These are phyloP conservation scores for Pherbina coryleti DNA, from an alignment of 2,888 invertebrate genomes.

Conservation along the genomic window DNA sequence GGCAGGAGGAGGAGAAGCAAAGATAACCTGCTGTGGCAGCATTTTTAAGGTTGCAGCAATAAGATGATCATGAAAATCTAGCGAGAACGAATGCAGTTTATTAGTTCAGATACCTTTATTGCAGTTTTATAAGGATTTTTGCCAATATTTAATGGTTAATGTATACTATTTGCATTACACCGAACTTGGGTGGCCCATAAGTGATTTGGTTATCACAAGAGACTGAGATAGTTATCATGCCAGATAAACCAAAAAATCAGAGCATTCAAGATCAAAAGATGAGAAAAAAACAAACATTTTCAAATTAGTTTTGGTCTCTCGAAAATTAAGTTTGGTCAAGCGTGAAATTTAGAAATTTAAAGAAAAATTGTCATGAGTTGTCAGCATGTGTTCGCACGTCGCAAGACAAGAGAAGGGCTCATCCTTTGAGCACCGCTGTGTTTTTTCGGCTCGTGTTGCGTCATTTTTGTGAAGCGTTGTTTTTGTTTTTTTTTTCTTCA, in stretches of 20 bases:
- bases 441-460: slow-evolving; percentile 27
- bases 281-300: background rate
- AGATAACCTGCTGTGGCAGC: slow-evolving; percentile 26
- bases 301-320: background rate
- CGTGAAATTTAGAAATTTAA: background rate
- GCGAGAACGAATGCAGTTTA: too few species aligned
- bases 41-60: background rate
- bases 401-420: background rate
- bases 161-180: background rate
- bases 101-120: too few species aligned
- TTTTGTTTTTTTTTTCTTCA: background rate
- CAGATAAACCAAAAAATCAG: background rate
- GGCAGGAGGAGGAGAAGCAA: background rate
- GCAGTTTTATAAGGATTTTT: too few species aligned
- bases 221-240: background rate
- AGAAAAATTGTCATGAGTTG: background rate
- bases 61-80: background rate
- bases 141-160: too few species aligned
- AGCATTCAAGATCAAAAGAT: background rate
- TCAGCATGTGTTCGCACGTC: slow-evolving; percentile 6
- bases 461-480: slow-evolving; percentile 10
- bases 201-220: background rate
- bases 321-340: background rate
- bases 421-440: slow-evolving; percentile 25
- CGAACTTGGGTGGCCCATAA: background rate